These are phyloP conservation scores for Nasonia longicornis DNA, from an alignment of 1,140 invertebrate genomes.

Conservation along the genomic window DNA sequence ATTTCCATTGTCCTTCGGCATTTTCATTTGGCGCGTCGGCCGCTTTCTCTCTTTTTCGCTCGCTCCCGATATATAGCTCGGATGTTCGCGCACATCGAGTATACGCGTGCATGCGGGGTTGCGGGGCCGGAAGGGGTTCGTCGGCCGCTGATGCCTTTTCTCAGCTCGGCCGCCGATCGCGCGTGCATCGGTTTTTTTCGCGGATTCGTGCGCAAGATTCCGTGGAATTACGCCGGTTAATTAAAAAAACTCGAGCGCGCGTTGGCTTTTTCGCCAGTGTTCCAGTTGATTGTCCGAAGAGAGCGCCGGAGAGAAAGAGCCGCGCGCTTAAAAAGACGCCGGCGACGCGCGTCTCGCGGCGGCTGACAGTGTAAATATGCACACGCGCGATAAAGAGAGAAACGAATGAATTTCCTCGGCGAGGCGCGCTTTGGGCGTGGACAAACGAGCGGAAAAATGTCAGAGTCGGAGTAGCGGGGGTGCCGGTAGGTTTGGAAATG, in stretches of 20 bases:
- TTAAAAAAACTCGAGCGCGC: background rate
- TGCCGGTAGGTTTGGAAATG: constrained; percentile 65
- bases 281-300: background rate
- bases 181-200: background rate
- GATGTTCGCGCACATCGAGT: constrained; percentile 27
- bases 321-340: constrained; percentile 24
- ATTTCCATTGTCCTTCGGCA: constrained; percentile 71
- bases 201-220: background rate
- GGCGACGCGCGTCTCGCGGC: background rate
- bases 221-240: background rate
- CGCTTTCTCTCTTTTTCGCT: constrained; percentile 59
- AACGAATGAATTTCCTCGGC: constrained; percentile 39
- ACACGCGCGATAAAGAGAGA: constrained; percentile 19
- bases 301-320: background rate
- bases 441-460: constrained; percentile 64
- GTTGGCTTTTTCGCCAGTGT: background rate
- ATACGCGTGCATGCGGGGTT: background rate
- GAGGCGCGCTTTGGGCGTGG: constrained; percentile 48
- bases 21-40: constrained; percentile 69
- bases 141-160: constrained; percentile 12
- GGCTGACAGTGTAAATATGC: constrained; percentile 32
- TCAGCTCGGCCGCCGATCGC: background rate
- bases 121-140: background rate
- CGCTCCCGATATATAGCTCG: background rate
- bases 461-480: constrained; percentile 51